Base-by-base conservation (phyloP, 2,113 vertebrate species). In the Antigone vipio region DNA sequence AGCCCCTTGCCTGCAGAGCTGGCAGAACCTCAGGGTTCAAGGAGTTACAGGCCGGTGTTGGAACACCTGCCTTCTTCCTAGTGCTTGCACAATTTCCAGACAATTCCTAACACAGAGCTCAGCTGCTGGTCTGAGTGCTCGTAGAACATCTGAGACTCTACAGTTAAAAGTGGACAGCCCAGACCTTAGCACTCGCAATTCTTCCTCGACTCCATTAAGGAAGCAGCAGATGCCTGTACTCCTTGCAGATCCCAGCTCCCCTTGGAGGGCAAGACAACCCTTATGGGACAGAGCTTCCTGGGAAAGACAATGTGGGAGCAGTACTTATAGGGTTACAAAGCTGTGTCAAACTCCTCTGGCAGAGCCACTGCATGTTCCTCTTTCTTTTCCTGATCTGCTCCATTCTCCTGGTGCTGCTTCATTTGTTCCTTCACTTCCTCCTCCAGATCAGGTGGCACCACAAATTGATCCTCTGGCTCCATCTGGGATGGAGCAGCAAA, bases 401-500 rank as follows among this genome's bases (percentile, higher is more conserved):
- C 44, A 2, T 88, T 86, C 55, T 98, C 98, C 83, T 98, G 97
- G n/a, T 98, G 98, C 27, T 98, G 98, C 95, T 98, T 98, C 50
- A 99, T 98, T 97, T 99, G 99, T 90, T 99, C 99, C 93, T 98
- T 98, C 53, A 99, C 99, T 69, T 99, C 99, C 77, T 99, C 99
- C 95, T 99, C 99, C 90, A 99, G 98, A 97, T 99, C 98, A 26
- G 98, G 99, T 55, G 99, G 99, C 40, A 99, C 98, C 84, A 99
- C 98, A 96, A 99, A 98, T 80, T 99, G 99, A 96, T 99, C 99
- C 93, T 99, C 99, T 4, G 99, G 99, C 94, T 99, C 99, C 96
- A 98, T 97, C 96, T 99, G 99, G 62, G 99, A 98, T 4, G 99
- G 99, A 85, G 99, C 99, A 47, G 98, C 99, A 96, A 99, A 99